Percentiles rank a stretch among this genome's conserved stretches.
phyloP scores from a whole-genome alignment of 2,113 vertebrate species.

The Pluvialis apricaria region DNA sequence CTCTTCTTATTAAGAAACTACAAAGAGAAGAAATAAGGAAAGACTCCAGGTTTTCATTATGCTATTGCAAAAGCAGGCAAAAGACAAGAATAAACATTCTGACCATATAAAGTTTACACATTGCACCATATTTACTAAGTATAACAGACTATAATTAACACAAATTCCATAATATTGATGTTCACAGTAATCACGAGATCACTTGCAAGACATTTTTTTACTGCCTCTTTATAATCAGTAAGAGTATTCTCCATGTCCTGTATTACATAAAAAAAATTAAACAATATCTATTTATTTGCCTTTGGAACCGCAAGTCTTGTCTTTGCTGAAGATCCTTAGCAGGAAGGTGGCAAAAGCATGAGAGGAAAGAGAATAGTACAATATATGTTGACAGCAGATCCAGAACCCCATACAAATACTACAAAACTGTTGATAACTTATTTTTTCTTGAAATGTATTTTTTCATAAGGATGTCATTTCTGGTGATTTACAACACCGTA shows the following conservation, averaged over 20 bases:
- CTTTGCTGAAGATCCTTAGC: neutral
- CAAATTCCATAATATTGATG: neutral
- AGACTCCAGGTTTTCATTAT: neutral
- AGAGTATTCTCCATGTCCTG: neutral
- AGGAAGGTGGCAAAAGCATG: neutral
- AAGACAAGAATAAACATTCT: neutral
- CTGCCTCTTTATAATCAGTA: neutral
- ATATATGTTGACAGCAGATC: neutral
- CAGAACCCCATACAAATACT: neutral
- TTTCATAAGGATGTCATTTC: neutral
- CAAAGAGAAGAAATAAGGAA: neutral
- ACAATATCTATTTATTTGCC: neutral
- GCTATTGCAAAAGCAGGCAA: neutral
- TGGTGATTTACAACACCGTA: neutral
- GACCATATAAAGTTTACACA: neutral
- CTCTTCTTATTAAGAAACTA: constrained; percentile 66
- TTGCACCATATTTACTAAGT: neutral
- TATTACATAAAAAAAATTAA: too few relatives aligned
- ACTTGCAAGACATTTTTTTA: neutral
- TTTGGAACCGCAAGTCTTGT: neutral
- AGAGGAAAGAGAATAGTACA: neutral
- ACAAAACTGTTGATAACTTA: neutral
- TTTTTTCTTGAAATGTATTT: neutral
- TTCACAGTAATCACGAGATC: neutral
- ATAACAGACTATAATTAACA: neutral